Evolutionary conservation across 2,113 vertebrate species (phyloP).

Genomic region (Okapia johnstoni): DNA sequence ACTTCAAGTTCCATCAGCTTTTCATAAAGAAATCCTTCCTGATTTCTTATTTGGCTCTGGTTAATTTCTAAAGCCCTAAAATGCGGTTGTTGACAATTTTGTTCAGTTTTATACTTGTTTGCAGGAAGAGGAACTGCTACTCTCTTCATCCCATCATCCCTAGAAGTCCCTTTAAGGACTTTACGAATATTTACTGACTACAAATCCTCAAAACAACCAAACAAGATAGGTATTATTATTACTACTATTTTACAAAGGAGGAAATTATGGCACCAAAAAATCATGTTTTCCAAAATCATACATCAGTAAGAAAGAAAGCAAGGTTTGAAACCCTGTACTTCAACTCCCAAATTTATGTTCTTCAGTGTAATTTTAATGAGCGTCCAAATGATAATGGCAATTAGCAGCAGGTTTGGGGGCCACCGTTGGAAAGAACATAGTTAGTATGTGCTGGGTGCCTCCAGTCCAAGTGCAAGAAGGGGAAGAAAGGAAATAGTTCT

Average conservation of each 20-base stretch:
- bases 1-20: neutral
- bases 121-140: neutral
- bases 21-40: neutral
- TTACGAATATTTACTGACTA: neutral
- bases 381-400: neutral
- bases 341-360: neutral
- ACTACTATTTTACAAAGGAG: neutral
- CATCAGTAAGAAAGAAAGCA: neutral
- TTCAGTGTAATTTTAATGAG: neutral
- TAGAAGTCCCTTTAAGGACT: neutral
- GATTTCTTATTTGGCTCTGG: neutral
- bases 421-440: accelerated
- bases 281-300: neutral
- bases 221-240: neutral
- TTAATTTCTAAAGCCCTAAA: neutral
- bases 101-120: neutral
- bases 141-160: neutral
- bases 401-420: neutral
- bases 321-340: neutral
- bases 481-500: neutral
- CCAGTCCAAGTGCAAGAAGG: neutral
- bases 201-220: neutral
- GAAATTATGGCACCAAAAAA: neutral
- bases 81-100: neutral
- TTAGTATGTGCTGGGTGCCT: neutral